Percentiles rank a stretch among this genome's conserved stretches.
These are phyloP conservation scores for Palythoa grandis DNA, from an alignment of 92 coral and sea anemone genomes.

Conservation along the genomic window DNA sequence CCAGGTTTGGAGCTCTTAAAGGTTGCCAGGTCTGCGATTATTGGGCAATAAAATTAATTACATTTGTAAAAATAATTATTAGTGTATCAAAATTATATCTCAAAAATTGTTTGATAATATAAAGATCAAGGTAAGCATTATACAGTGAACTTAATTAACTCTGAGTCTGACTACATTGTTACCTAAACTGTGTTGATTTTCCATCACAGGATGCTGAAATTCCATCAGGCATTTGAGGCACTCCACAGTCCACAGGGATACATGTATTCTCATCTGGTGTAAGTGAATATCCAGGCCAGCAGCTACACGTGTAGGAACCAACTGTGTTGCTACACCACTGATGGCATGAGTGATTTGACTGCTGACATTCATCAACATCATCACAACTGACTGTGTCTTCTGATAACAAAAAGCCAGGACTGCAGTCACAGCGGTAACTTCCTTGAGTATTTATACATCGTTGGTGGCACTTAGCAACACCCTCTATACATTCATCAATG, in stretches of 20 bases:
- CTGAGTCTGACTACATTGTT: background rate
- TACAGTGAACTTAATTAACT: background rate
- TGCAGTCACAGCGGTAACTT: constrained; percentile 64
- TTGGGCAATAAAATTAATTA: too few relatives aligned
- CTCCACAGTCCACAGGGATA: constrained; percentile 53
- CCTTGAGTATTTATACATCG: constrained; percentile 67
- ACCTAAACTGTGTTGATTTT: constrained; percentile 63
- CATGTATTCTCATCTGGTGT: constrained; percentile 50
- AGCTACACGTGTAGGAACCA: constrained; percentile 73
- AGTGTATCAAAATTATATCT: too few relatives aligned
- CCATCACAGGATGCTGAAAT: constrained; percentile 68
- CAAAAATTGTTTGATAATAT: background rate
- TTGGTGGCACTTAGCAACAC: constrained; percentile 58
- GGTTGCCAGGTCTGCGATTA: too few relatives aligned
- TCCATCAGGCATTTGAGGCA: constrained; percentile 54
- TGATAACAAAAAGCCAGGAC: constrained; percentile 60
- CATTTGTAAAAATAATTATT: too few relatives aligned
- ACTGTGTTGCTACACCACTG: constrained; percentile 68
- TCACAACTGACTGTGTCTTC: constrained; percentile 54
- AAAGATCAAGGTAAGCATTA: background rate
- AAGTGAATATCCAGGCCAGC: constrained; percentile 53
- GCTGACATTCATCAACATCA: constrained; percentile 73
- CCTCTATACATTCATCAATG: constrained; percentile 56
- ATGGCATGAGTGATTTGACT: constrained; percentile 59
- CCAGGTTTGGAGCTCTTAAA: too few relatives aligned